A percentile compares a stretch with the other conserved stretches of the same genome.
These are phyloP conservation scores for Sandelia bainsii DNA, from an alignment of 2,797 vertebrate species.

Conservation along the genomic window DNA sequence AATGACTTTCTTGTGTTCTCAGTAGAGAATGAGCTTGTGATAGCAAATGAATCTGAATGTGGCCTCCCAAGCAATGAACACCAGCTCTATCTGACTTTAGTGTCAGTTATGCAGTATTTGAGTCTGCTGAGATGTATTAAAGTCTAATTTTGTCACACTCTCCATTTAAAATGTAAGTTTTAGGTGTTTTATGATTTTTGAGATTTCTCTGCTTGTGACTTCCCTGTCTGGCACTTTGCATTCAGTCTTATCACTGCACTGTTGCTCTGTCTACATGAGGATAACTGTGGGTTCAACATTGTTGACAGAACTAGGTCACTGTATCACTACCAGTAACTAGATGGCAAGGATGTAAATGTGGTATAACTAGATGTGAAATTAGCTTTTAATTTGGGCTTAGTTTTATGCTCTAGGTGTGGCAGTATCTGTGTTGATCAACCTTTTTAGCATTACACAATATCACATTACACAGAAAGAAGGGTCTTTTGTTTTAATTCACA, in stretches of 20 bases:
- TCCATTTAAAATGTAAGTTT: neutral
- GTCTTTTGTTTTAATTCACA: neutral
- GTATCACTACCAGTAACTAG: conserved; percentile 56
- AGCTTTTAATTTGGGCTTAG: neutral
- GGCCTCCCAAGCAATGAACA: neutral
- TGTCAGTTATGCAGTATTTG: neutral
- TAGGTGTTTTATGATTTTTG: neutral
- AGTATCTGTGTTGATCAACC: too few species aligned
- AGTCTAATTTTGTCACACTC: neutral
- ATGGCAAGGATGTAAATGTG: conserved; percentile 20
- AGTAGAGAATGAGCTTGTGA: neutral
- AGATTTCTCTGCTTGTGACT: neutral
- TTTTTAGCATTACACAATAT: neutral
- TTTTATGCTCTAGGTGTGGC: neutral
- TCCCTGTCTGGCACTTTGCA: conserved; percentile 22
- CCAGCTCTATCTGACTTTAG: neutral
- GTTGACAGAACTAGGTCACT: conserved; percentile 73
- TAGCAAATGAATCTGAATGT: neutral
- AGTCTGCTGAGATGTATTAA: neutral
- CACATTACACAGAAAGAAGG: neutral
- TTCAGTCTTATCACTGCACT: conserved; percentile 1
- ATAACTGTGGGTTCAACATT: conserved; percentile 43
- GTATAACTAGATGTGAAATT: conserved; percentile 18
- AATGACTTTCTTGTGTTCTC: neutral
- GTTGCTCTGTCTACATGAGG: conserved; percentile 35